phyloP scores from a whole-genome alignment of 2,797 vertebrate genomes.

The Epinephelus coioides region DNA sequence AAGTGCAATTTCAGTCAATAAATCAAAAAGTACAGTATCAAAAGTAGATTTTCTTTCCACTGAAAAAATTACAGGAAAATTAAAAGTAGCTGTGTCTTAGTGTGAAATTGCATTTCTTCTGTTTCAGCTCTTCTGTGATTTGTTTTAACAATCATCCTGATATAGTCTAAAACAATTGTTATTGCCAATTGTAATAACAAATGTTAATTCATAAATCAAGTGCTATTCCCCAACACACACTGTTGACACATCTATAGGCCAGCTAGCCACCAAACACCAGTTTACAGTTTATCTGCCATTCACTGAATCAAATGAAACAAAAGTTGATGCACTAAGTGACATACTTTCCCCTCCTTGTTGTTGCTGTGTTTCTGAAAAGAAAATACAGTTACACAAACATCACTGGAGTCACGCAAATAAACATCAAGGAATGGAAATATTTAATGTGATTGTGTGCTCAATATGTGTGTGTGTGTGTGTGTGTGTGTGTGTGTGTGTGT shows the following conservation, averaged over 20 bases:
- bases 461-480: conserved; percentile 5
- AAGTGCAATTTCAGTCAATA: conserved; percentile 5
- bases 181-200: conserved; percentile 29
- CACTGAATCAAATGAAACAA: conserved; percentile 69
- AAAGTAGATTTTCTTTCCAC: neutral
- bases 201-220: conserved; percentile 60
- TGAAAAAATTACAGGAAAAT: neutral
- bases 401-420: conserved; percentile 75
- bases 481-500: conserved; percentile 1
- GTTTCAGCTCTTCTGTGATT: conserved; percentile 14
- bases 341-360: conserved; percentile 89
- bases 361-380: conserved; percentile 89
- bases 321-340: conserved; percentile 84
- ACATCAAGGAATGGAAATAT: conserved; percentile 70
- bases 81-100: conserved; percentile 27
- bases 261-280: conserved; percentile 63
- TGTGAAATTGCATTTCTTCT: conserved; percentile 39
- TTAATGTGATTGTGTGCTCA: conserved; percentile 29
- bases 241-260: conserved; percentile 53
- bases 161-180: conserved; percentile 10
- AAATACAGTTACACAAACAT: conserved; percentile 86
- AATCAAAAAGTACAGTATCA: neutral
- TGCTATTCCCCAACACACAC: conserved; percentile 69
- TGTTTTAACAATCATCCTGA: conserved; percentile 16
- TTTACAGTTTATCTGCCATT: conserved; percentile 66